phyloP scores from a whole-genome alignment of 2,888 invertebrate genomes.

The Amitus sp. region DNA sequence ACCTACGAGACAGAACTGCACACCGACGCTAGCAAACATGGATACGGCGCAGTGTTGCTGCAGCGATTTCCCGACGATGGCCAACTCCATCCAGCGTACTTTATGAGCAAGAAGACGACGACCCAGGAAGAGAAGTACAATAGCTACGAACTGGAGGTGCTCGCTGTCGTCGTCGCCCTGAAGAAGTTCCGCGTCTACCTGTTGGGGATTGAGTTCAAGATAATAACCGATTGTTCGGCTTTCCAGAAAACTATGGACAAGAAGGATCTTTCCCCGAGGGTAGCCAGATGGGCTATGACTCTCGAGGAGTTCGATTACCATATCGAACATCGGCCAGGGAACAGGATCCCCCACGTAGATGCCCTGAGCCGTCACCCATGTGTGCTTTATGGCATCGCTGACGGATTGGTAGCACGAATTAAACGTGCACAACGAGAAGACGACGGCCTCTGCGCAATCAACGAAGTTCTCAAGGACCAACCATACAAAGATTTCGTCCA shows the following conservation, averaged over 20 bases:
- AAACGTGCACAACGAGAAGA: constrained; percentile 17
- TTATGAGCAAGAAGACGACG: constrained; percentile 33
- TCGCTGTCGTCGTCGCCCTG: constrained; percentile 36
- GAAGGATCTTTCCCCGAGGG: constrained; percentile 12
- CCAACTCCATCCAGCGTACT: constrained; percentile 24
- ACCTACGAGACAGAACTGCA: constrained; percentile 29
- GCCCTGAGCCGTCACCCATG: constrained; percentile 15
- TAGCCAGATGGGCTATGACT: constrained; percentile 21
- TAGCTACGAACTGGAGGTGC: constrained; percentile 41
- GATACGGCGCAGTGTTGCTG: constrained; percentile 36
- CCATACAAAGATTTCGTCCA: constrained; percentile 17
- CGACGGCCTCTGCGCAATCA: constrained; percentile 14
- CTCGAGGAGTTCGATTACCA: constrained; percentile 19
- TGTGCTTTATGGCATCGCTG: neutral
- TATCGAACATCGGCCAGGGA: constrained; percentile 18
- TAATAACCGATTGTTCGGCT: constrained; percentile 27
- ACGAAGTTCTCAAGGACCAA: constrained; percentile 12
- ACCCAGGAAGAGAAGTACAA: constrained; percentile 39
- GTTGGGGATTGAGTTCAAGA: constrained; percentile 24
- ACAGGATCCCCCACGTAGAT: constrained; percentile 28
- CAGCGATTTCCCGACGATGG: constrained; percentile 24
- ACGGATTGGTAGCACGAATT: constrained; percentile 1
- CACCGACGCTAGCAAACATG: constrained; percentile 31
- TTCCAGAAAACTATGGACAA: constrained; percentile 29
- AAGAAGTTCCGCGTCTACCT: constrained; percentile 32